Conservation (phyloP, 2,113 vertebrate species). For the Leptodactylus fuscus region DNA sequence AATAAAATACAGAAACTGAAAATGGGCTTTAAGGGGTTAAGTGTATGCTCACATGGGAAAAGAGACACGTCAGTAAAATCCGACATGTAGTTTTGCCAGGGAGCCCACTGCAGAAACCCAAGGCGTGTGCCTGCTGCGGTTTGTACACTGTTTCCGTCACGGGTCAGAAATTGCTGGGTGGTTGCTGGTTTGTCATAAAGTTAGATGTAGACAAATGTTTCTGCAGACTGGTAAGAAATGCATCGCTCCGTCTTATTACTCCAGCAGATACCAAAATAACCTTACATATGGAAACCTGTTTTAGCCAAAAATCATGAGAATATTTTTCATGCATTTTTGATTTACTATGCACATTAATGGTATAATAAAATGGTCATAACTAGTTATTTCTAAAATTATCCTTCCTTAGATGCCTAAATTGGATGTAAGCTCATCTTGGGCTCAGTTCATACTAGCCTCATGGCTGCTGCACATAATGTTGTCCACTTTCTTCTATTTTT, state of each 20-base stretch:
- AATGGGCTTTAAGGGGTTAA: too few relatives aligned
- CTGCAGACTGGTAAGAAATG: not conserved
- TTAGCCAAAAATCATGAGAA: not conserved
- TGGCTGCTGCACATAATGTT: too few relatives aligned
- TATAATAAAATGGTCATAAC: not conserved
- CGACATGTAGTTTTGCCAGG: too few relatives aligned
- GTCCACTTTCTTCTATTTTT: too few relatives aligned
- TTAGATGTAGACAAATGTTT: not conserved
- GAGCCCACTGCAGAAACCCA: too few relatives aligned
- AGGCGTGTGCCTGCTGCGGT: too few relatives aligned
- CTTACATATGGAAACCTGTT: not conserved
- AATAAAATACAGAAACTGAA: too few relatives aligned
- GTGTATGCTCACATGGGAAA: too few relatives aligned
- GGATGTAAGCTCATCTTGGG: too few relatives aligned
- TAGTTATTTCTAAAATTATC: not conserved
- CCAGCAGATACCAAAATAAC: conserved; percentile 4
- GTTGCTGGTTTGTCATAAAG: not conserved
- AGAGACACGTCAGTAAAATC: too few relatives aligned
- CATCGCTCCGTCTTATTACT: not conserved
- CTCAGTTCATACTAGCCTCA: too few relatives aligned
- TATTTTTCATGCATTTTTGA: conserved; percentile 2
- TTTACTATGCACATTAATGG: not conserved
- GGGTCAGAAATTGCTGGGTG: not conserved
- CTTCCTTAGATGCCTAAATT: not conserved
- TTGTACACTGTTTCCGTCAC: too few relatives aligned